Evolutionary conservation across 2,797 vertebrate species (phyloP).

Genomic region (Philypnodon macrostomus): DNA sequence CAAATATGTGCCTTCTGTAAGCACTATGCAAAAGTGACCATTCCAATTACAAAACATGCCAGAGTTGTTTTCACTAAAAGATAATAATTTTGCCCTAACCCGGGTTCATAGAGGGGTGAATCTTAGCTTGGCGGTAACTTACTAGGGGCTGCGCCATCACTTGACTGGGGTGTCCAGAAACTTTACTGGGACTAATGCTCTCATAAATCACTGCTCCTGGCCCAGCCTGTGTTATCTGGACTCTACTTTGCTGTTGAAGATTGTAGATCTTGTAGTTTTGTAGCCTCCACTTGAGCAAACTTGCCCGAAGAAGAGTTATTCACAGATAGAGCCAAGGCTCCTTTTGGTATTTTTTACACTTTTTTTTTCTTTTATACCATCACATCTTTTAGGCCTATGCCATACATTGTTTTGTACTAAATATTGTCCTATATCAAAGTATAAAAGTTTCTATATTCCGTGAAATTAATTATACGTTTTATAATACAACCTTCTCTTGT

Average conservation of each 20-base stretch:
- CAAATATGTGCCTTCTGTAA: not conserved
- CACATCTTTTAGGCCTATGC: not conserved
- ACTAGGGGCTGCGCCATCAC: constrained; percentile 54
- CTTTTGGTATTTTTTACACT: not conserved
- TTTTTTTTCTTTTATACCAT: not conserved
- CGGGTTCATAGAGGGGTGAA: constrained; percentile 44
- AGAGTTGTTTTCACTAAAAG: constrained; percentile 14
- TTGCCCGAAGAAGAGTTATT: constrained; percentile 25
- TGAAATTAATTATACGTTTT: no score
- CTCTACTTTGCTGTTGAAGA: constrained; percentile 39
- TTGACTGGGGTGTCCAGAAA: constrained; percentile 46
- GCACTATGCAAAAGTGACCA: not conserved
- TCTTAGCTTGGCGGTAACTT: constrained; percentile 44
- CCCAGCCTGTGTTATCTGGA: constrained; percentile 43
- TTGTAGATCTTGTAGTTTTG: constrained; percentile 41
- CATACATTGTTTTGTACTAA: no score
- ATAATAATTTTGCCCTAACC: constrained; percentile 21
- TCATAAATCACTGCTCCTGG: constrained; percentile 64
- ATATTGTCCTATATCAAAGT: no score
- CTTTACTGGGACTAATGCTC: constrained; percentile 56
- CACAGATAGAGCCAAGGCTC: constrained; percentile 20
- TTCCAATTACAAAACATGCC: not conserved
- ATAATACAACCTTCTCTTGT: no score
- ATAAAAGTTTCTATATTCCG: no score
- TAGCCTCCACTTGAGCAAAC: constrained; percentile 44